Percentiles rank a stretch among this genome's conserved stretches.
Conservation (phyloP, 2,113 vertebrate species). For the Isichthys henryi region DNA sequence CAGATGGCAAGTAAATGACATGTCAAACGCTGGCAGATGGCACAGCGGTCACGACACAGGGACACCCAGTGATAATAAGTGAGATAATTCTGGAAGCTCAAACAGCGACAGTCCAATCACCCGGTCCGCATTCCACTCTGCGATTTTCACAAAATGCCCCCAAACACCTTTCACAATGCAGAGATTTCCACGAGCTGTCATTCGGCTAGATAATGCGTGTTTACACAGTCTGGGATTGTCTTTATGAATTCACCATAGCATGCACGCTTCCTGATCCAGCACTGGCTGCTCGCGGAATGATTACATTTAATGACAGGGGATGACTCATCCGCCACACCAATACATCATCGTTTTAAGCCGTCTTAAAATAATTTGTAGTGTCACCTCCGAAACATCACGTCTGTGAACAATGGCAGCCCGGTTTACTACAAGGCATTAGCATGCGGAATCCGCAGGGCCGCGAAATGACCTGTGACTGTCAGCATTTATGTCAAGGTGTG, state of each 20-base stretch:
- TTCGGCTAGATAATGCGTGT: not conserved
- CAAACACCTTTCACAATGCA: not conserved
- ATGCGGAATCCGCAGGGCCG: not conserved
- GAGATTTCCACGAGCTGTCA: not conserved
- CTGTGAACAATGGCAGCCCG: not conserved
- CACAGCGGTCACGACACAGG: not conserved
- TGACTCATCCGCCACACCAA: not conserved
- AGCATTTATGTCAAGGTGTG: not conserved
- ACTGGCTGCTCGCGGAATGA: not conserved
- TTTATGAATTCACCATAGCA: not conserved
- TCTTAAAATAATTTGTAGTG: not conserved
- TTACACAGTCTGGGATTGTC: not conserved
- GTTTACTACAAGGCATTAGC: not conserved
- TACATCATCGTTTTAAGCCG: not conserved
- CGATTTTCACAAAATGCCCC: not conserved
- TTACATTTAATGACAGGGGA: not conserved
- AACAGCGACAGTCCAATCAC: not conserved
- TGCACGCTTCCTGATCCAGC: not conserved
- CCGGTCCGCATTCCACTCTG: not conserved
- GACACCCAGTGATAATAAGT: not conserved
- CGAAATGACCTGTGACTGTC: not conserved
- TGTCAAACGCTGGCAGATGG: not conserved
- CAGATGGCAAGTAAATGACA: not conserved
- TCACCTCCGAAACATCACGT: not conserved
- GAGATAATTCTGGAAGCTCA: not conserved